Base-by-base conservation (phyloP, 1,140 invertebrate genomes). In the Drosophila novamexicana region DNA sequence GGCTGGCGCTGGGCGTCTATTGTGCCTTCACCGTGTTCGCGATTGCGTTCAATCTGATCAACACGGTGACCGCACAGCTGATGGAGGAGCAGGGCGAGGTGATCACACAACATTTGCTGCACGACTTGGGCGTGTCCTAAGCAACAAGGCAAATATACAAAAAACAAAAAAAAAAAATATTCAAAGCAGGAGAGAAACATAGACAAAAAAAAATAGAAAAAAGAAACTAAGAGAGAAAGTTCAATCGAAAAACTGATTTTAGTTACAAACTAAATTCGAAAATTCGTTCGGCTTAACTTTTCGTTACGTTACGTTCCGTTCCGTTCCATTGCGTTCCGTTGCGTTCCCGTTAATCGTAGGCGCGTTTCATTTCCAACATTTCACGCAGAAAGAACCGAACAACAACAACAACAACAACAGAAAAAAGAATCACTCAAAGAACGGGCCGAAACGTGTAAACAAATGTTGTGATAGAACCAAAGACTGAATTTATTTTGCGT, bases 1-100 rank as follows among this genome's bases (percentile, higher is more conserved):
- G 98, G 98, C 95, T 98, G 70, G 97, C 98, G 3, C 93, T 99
- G 4, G 97, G 97, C 12, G 96, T 98, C 1, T 99, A 98, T 93
- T 96, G 96, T 0, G 97, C 97, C 4, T 98, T 98, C 93, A 98
- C 97, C 6, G 95, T 98, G 16, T 98, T 99, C 92, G 97, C 97
- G 49, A 94, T 99, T 64, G 95, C 98, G 57, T 99, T 97, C 95
- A 99, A 99, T 93, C 91, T 98, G 49, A 96, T 97, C 94, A 96
- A 96, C 84, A 95, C 95, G 64, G 95, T 92, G 50, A 91, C 91
- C 40, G 91, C 91, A 12, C 91, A 92, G 53, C 68, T 92, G 54
- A 90, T 92, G 84, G 91, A 92, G 77, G 91, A 92, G 76, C 84
- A 92, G 78, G 90, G 91, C 52, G 91, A 92, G 84, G 91, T 81